Conservation (phyloP, 2,113 vertebrate species). For the Bothrops jararaca region DNA sequence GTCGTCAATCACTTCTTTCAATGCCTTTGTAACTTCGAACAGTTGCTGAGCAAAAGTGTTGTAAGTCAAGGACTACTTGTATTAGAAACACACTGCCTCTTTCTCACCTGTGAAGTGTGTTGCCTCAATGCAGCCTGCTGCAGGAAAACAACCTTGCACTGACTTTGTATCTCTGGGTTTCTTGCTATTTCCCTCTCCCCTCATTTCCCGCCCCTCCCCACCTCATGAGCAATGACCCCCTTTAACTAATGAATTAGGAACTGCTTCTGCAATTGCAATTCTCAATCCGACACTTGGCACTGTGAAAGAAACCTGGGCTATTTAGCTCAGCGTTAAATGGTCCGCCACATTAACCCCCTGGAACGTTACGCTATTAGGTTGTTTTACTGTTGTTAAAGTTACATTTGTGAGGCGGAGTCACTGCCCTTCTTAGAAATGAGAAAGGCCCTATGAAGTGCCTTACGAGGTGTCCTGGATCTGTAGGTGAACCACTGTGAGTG, state of each 20-base stretch:
- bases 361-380: slow-evolving; percentile 77
- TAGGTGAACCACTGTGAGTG: not conserved
- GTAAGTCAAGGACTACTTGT: too few relatives aligned
- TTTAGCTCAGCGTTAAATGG: slow-evolving; percentile 79
- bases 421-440: slow-evolving; percentile 65
- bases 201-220: slow-evolving; percentile 32
- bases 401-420: slow-evolving; percentile 75
- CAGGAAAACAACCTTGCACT: slow-evolving; percentile 64
- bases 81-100: slow-evolving; percentile 38
- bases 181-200: slow-evolving; percentile 39
- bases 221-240: slow-evolving; percentile 78
- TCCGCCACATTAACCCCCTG: slow-evolving; percentile 78
- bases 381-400: slow-evolving; percentile 80
- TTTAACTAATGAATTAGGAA: slow-evolving; percentile 78
- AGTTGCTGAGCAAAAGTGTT: too few relatives aligned
- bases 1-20: too few relatives aligned
- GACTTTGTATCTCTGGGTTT: slow-evolving; percentile 54
- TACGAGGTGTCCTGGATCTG: not conserved
- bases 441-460: slow-evolving; percentile 9
- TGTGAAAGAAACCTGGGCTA: slow-evolving; percentile 75
- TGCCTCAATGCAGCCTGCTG: slow-evolving; percentile 47
- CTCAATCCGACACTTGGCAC: slow-evolving; percentile 79
- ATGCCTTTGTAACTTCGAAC: too few relatives aligned
- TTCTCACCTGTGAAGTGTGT: slow-evolving; percentile 62
- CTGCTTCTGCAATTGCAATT: slow-evolving; percentile 72